A percentile compares a stretch with the other conserved stretches of the same genome.
phyloP scores from a whole-genome alignment of 1,140 invertebrate species.

The Drosophila prosaltans region DNA sequence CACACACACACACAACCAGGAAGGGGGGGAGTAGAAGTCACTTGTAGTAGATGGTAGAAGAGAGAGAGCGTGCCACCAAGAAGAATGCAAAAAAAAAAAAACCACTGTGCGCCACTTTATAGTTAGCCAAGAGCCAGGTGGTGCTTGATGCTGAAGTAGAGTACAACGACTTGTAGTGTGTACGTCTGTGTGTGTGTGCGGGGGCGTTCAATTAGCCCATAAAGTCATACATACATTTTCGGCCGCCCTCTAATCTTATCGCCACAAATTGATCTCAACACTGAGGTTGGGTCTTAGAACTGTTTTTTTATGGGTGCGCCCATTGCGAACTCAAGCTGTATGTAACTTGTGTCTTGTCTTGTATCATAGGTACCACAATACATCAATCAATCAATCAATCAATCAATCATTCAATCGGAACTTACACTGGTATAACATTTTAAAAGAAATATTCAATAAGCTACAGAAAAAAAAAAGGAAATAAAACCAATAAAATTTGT shows the following conservation, averaged over 20 bases:
- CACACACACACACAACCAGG: not conserved
- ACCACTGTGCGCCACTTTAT: conserved; percentile 7
- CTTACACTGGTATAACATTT: not conserved
- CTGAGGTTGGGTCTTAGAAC: conserved; percentile 10
- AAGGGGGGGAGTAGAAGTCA: not conserved
- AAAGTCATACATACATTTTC: not conserved
- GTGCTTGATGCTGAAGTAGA: conserved; percentile 2
- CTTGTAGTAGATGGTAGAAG: too few relatives aligned
- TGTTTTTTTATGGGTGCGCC: not conserved
- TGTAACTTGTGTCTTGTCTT: conserved; percentile 7
- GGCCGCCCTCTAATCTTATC: conserved; percentile 12
- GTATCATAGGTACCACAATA: not conserved
- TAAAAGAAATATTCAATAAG: too few relatives aligned
- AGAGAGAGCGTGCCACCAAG: not conserved
- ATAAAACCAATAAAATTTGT: too few relatives aligned
- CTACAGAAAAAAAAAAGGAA: too few relatives aligned
- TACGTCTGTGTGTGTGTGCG: not conserved
- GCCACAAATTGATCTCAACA: conserved; percentile 4
- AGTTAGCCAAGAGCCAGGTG: conserved; percentile 1
- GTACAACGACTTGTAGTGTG: conserved; percentile 1
- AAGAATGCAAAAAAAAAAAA: conserved; percentile 1
- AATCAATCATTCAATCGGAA: conserved; percentile 31
- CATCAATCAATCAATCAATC: conserved; percentile 50
- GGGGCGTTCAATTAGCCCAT: conserved; percentile 8
- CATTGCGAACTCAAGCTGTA: conserved; percentile 1